These are phyloP conservation scores for Apistogramma diplotaenia DNA, from an alignment of 2,113 vertebrate genomes.

Conservation along the genomic window DNA sequence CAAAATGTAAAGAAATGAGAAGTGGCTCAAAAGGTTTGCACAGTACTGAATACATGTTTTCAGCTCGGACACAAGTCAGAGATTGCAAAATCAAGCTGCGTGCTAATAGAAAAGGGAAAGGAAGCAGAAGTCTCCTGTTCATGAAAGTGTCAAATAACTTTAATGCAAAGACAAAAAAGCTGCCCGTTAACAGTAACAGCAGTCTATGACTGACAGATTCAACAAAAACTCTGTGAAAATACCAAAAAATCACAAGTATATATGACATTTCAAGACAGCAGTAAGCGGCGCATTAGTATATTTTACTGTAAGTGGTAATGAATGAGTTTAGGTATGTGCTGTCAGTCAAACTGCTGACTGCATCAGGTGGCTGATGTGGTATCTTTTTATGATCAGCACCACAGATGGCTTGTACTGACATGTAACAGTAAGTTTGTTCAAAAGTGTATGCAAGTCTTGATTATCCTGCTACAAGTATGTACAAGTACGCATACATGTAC, in stretches of 20 bases:
- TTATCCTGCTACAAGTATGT: no score
- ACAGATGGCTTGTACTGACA: no score
- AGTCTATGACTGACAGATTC: neutral
- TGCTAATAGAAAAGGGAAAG: fast-evolving
- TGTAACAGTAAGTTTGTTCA: fast-evolving
- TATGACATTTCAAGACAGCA: neutral
- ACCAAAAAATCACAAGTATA: neutral
- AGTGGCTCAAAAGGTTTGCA: neutral
- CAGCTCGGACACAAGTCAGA: no score
- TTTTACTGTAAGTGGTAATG: neutral
- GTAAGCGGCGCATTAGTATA: fast-evolving
- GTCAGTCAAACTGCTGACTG: neutral
- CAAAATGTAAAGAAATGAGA: no score
- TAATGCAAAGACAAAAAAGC: neutral
- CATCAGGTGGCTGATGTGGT: neutral
- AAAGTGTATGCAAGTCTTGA: neutral
- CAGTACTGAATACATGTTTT: neutral
- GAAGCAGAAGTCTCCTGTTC: neutral
- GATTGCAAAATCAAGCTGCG: neutral
- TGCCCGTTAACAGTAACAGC: neutral
- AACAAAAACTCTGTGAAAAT: neutral
- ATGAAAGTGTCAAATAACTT: neutral
- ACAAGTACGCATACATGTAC: no score
- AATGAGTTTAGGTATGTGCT: neutral
- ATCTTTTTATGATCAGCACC: fast-evolving